Evolutionary conservation across 1,140 invertebrate genomes (phyloP), one percentile per base, ranked within the genome.

Genomic region (Trichonephila clavipes): DNA sequence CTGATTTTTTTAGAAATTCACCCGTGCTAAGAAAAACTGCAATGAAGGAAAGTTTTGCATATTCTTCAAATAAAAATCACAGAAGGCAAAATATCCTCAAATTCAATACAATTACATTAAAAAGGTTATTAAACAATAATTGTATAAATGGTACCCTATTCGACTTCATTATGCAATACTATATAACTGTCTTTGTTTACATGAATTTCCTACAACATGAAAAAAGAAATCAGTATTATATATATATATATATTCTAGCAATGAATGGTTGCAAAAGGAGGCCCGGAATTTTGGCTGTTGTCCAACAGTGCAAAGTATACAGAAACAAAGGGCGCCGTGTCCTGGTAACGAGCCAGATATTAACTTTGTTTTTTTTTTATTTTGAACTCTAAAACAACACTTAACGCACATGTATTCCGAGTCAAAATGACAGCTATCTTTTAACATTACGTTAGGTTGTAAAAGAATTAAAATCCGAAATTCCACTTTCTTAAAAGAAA

Each of bases 371-470:
- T 85, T 59, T 24, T n/a, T 85, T 59, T n/a, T 58, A 59, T 85
- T n/a, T 14, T 10, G n/a, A 28, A 58, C 58, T 85, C 44, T 19
- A 58, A 85, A 59, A 28, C 58, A 85, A 18, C 82, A 24, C 44
- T 85, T 85, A 85, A 85, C 44, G 24, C 58, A 59, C 58, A 24
- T 16, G 3, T 18, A 77, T 77, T 77, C 28, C 14, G 24, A 72
- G 28, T 34, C 34, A 34, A 77, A 77, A 24, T 77, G 69, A 77
- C 69, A 77, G 69, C 69, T 77, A 77, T 77, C 69, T 77, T 77
- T 77, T 28, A 77, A 12, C 24, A 77, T 77, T 77, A 77, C 24
- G 69, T 34, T 34, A 34, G 28, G 10, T 28, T 34, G 28, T 18
- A 77, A 77, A 77, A 12, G 51, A 77, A 77, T 77, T 34, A 77